These are phyloP conservation scores for Zosterops lateralis DNA, from an alignment of 2,113 vertebrate genomes.

Conservation along the genomic window DNA sequence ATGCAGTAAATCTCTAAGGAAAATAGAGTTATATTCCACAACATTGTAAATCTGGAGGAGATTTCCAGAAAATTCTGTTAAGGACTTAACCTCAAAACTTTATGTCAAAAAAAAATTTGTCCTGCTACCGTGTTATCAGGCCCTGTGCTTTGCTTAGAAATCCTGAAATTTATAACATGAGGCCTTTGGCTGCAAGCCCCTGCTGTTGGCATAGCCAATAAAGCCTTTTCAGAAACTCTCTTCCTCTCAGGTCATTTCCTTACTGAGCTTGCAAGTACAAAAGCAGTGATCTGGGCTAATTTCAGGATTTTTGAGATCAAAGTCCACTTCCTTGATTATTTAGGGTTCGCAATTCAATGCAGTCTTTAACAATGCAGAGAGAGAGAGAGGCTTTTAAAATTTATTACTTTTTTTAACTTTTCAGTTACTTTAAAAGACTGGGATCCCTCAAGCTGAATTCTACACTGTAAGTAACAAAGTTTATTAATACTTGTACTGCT, in stretches of 20 bases:
- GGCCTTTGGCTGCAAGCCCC: not conserved
- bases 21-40: not conserved
- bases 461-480: not conserved
- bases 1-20: not conserved
- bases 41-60: not conserved
- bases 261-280: not conserved
- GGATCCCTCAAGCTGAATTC: not conserved
- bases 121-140: not conserved
- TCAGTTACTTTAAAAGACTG: not conserved
- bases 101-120: not conserved
- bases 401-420: not conserved
- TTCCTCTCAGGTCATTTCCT: not conserved
- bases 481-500: not conserved
- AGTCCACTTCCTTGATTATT: not conserved
- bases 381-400: not conserved
- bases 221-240: no score
- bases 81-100: not conserved
- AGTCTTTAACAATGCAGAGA: not conserved
- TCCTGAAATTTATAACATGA: not conserved
- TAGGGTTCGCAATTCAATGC: not conserved
- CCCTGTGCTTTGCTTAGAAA: not conserved
- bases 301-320: not conserved
- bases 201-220: not conserved
- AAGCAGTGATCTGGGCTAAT: not conserved
- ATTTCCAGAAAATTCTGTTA: not conserved